phyloP scores from a whole-genome alignment of 1,140 invertebrate genomes.

The Eurytemora carolleeae region DNA sequence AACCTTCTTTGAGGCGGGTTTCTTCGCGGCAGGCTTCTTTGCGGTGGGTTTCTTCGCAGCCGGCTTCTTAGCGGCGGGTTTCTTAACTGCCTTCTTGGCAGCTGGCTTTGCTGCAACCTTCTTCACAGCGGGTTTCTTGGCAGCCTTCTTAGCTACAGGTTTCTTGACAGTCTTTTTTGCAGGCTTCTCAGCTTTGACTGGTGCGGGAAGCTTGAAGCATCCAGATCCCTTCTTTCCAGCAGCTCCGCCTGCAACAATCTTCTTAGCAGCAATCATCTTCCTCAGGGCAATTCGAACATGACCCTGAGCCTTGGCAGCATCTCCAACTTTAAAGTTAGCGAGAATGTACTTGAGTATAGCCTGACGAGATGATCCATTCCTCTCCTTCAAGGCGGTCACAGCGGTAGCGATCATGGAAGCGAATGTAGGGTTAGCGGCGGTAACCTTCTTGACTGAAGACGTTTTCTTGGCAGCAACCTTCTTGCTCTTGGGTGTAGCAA shows the following conservation, averaged over 20 bases:
- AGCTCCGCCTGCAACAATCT: constrained; percentile 31
- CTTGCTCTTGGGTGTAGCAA: constrained; percentile 6
- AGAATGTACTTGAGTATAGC: constrained; percentile 43
- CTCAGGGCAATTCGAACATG: constrained; percentile 32
- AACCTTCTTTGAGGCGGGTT: constrained; percentile 18
- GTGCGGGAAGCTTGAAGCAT: constrained; percentile 32
- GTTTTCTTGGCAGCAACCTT: constrained; percentile 18
- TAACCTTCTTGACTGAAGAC: too few relatives aligned
- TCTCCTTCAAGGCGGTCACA: constrained; percentile 37
- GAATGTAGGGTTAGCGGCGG: constrained; percentile 23
- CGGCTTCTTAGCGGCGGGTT: constrained; percentile 15
- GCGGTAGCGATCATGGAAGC: constrained; percentile 31
- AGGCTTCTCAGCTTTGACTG: constrained; percentile 16
- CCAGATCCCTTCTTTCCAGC: constrained; percentile 40
- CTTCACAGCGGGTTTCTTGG: constrained; percentile 17
- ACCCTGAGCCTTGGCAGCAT: constrained; percentile 34
- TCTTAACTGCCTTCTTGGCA: constrained; percentile 10
- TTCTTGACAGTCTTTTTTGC: constrained; percentile 20
- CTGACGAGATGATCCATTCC: constrained; percentile 36
- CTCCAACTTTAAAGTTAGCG: constrained; percentile 33
- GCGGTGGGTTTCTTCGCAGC: constrained; percentile 18
- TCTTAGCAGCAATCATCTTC: constrained; percentile 28
- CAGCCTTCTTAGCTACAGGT: constrained; percentile 21
- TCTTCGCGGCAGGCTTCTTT: constrained; percentile 17
- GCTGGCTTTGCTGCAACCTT: constrained; percentile 18